Evolutionary conservation across 2,113 vertebrate genomes (phyloP), one percentile per base, ranked within the genome.

Genomic region (Actinemys pallida): DNA sequence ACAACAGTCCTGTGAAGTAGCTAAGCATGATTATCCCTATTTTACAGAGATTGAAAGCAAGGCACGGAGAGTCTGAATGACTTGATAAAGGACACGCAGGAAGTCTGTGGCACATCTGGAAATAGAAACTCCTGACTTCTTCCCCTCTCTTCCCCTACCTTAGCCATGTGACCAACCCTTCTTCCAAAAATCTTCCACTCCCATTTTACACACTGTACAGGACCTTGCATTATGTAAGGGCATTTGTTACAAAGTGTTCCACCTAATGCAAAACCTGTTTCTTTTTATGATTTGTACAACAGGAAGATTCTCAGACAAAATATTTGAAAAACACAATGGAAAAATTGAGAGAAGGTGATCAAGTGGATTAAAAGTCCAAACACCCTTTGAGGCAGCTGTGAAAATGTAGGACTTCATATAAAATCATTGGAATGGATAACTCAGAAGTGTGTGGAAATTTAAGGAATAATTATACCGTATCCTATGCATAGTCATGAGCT

Each of bases 401-500:
- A 57, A 62, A 69, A 56, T 0, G 3, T 52, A 39, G 42, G 91
- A 22, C 82, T 86, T 22, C 50, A 35, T 80, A 76, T 2, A 3
- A 59, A 90, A 7, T 72, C 62, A 84, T 87, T 94, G 92, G 90
- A 79, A 88, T 93, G 89, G 84, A 88, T 84, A 92, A 93, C 96
- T 89, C 56, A 87, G 12, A 24, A 81, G 86, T 83, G 87, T 0
- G 89, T 12, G 49, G 82, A 52, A 93, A 94, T 81, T 81, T 86
- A 94, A 54, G 79, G 93, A 22, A 93, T 90, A 59, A 54, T 86
- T 1, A 42, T 83, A 91, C 25, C 92, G 95, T 93, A 93, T 85
- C 96, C 92, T 95, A 96, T 87, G 90, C 92, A 94, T 93, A 86
- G 94, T 90, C 89, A 24, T 94, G 94, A 96, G 95, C 94, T 93